phyloP scores from a whole-genome alignment of 1,140 invertebrate species.

The Myzus persicae region DNA sequence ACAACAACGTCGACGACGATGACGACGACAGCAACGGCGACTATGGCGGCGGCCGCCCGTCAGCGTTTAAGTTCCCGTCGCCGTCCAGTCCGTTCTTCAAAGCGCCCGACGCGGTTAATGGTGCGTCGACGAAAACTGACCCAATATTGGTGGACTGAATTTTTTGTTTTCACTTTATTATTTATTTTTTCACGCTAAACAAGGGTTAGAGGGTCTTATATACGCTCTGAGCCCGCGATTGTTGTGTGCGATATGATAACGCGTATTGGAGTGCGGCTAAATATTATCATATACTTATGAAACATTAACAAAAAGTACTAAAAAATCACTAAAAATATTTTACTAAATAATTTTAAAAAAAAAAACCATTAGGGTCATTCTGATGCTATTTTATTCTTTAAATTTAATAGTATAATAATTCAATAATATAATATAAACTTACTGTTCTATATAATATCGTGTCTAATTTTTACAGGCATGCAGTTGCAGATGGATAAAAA shows the following conservation, averaged over 20 bases:
- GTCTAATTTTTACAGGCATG: too few species aligned
- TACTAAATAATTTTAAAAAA: too few species aligned
- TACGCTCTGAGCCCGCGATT: neutral
- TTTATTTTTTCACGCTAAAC: neutral
- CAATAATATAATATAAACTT: too few species aligned
- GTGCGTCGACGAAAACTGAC: neutral
- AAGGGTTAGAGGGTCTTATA: neutral
- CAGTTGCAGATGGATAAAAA: too few species aligned
- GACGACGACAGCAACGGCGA: neutral
- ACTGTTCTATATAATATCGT: too few species aligned
- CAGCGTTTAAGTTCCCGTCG: neutral
- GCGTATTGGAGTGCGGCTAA: too few species aligned
- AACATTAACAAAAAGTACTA: too few species aligned
- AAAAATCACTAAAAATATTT: too few species aligned
- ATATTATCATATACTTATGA: too few species aligned
- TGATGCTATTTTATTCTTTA: too few species aligned
- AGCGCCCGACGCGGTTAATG: neutral
- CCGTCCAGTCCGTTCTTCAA: neutral
- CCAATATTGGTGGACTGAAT: neutral
- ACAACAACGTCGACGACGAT: neutral
- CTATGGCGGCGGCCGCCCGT: neutral
- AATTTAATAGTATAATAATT: too few species aligned
- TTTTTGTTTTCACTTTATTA: neutral
- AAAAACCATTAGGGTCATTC: too few species aligned
- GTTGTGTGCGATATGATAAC: neutral